phyloP scores from a whole-genome alignment of 2,797 vertebrate species.

The Streptopelia turtur region DNA sequence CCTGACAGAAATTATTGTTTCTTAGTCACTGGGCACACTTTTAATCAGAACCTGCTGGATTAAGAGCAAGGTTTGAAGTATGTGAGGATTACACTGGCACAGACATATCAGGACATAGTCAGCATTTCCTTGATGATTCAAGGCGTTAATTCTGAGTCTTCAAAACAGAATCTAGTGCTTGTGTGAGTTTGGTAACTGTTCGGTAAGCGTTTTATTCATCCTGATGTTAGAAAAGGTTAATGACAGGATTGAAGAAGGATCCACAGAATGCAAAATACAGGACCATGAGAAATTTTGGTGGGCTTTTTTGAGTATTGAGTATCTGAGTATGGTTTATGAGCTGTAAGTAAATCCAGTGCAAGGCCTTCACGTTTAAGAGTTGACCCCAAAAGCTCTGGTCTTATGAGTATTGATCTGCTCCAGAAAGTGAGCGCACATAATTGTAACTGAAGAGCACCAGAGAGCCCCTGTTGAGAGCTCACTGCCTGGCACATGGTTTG shows the following conservation, averaged over 20 bases:
- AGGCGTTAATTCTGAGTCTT: background rate
- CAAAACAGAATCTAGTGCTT: background rate
- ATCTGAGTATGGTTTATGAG: background rate
- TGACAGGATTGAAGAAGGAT: background rate
- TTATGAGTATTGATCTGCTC: background rate
- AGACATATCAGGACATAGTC: background rate
- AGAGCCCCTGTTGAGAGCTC: background rate
- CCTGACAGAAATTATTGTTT: background rate
- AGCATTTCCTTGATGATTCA: background rate
- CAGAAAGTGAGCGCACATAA: background rate
- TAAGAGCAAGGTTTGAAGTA: background rate
- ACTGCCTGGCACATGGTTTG: background rate
- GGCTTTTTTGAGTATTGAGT: background rate
- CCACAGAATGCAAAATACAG: background rate
- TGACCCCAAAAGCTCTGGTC: background rate
- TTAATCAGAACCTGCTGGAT: background rate
- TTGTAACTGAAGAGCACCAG: background rate
- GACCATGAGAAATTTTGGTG: background rate
- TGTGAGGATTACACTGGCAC: background rate
- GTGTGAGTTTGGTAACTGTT: background rate
- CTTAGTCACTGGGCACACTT: background rate
- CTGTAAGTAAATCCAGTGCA: background rate
- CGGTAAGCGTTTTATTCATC: background rate
- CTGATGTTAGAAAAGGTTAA: background rate
- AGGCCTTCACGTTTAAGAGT: background rate